Conservation (phyloP, 1,140 invertebrate genomes). For the Oncopeltus fasciatus region DNA sequence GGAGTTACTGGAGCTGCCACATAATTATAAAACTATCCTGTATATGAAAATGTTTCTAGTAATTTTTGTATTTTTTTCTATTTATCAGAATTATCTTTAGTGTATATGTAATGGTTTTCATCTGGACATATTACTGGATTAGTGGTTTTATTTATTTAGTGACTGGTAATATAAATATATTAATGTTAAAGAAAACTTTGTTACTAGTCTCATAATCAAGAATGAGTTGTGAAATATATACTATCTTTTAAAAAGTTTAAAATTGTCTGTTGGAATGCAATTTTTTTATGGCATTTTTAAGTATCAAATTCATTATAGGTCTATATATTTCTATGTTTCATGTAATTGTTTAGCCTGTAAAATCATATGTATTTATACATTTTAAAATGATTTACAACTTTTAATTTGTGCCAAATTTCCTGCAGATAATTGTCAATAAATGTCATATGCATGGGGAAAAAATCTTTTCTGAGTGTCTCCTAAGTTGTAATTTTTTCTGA, state of each 20-base stretch:
- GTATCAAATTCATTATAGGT: constrained; percentile 15
- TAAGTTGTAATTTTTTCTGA: neutral
- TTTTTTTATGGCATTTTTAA: constrained; percentile 10
- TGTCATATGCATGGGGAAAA: neutral
- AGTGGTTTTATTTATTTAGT: neutral
- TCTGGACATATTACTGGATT: neutral
- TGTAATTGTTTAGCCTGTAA: neutral
- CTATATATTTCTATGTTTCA: constrained; percentile 8
- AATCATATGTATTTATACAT: neutral
- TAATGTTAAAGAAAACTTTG: neutral
- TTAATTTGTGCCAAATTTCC: constrained; percentile 7
- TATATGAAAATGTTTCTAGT: neutral
- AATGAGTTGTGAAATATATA: neutral
- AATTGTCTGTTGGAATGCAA: neutral
- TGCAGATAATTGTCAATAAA: neutral
- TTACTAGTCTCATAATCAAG: neutral
- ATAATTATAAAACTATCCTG: neutral
- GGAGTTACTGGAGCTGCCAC: no score
- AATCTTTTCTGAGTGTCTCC: neutral
- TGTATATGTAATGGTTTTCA: neutral
- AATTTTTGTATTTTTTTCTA: neutral
- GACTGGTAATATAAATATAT: neutral
- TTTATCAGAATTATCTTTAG: neutral
- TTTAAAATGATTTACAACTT: neutral
- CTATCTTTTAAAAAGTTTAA: neutral